Base-by-base conservation (phyloP, 2,888 invertebrate genomes). In the Xanthia togata region DNA sequence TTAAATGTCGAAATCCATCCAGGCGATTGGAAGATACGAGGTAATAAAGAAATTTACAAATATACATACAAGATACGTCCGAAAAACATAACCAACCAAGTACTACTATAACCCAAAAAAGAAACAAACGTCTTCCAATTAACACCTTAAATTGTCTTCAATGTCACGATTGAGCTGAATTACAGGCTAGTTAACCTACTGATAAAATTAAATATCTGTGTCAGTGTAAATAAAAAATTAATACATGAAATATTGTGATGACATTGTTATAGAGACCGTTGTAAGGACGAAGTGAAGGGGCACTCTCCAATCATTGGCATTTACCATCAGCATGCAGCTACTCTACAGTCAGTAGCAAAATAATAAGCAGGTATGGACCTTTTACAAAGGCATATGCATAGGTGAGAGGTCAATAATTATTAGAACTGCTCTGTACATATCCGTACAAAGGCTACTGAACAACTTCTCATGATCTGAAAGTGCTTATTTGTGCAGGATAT, bases 271-370 rank as follows among this genome's bases (percentile, higher is more conserved):
- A 35, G 6, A 62, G 11, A 71, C 53, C 71, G 26, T 62, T 47
- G 20, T 63, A 76, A 82, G 85, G 85, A 84, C 72, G 47, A 76
- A 82, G 82, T 84, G 85, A 82, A 82, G 82, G 85, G 82, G 20
- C 72, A 55, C 65, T 76, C 65, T 84, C 81, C 35, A 9, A 73
- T 53, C 64, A 11, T 59, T 80, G 44, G 65, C 60, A 80, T 65
- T 60, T 57, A 35, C 38, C 35, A 60, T 47, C 23, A 44, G 44
- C 17, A 59, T 14, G 9, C 26, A 1, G 9, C n/a, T 64, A 9
- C 44, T 55, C 12, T 55, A 64, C 76, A 75, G 41, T 59, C 44
- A n/a, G 26, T 6, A n/a, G 14, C 26, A 35, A 44, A 81, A 57
- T 41, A 53, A 12, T n/a, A 41, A 6, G 31, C 11, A 31, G 14